Evolutionary conservation across 2,113 vertebrate genomes (phyloP), one percentile per base, ranked within the genome.

Genomic region (Oreochromis spilurus): DNA sequence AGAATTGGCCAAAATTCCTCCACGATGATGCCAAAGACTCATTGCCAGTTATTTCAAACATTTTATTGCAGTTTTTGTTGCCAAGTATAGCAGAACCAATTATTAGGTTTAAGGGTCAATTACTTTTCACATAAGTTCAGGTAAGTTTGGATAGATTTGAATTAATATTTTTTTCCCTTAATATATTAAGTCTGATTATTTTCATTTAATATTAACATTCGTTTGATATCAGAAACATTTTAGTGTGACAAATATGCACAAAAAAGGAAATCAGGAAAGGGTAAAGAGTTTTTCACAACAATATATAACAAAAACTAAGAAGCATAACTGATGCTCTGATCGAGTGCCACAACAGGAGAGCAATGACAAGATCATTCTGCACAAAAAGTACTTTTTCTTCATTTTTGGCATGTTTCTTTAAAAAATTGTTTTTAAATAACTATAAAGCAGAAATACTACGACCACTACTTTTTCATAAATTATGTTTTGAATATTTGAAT

Each of bases 221-320:
- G 29, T 48, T 72, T 72, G 40, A 72, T 26, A 72, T 72, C 40
- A 45, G 67, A 72, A 72, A 72, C 40, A 72, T 48, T 45, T 26
- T 26, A 72, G 40, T 2, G 21, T 29, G 67, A 45, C 2, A 72
- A 72, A 72, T 21, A 45, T 72, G 40, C 40, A 45, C 21, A 45
- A 17, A 29, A 45, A 43, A 10, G 14, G 67, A 72, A 72, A 45
- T 72, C 67, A 4, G 65, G 7, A 45, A 72, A 43, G 38, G 65
- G 65, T 2, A 72, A 17, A 45, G 40, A 72, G 11, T 26, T 43
- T 43, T 43, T 70, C 65, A 70, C 38, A 3, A 43, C 38, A 43
- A 13, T 70, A 43, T 9, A 24, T 4, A 43, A 24, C 65, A 43
- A 26, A 16, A 43, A 72, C 21, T 72, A 16, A 72, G 5, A 75